Base-by-base conservation (phyloP, 2,113 vertebrate species). In the Esox niger region DNA sequence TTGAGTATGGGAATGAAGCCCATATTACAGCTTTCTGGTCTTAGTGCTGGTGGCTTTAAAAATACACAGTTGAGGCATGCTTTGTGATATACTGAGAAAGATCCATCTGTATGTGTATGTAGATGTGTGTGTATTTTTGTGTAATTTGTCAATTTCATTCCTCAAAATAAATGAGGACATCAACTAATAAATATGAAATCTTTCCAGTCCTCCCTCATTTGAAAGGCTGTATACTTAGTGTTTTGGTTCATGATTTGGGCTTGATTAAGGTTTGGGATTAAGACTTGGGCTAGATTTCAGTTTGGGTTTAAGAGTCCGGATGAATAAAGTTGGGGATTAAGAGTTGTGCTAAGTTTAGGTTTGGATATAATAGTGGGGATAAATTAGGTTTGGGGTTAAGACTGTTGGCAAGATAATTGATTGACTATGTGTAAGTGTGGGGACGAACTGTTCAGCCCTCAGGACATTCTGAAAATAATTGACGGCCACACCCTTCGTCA, bases 31-130 rank as follows among this genome's bases (percentile, higher is more conserved):
- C 73, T 31, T 55, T 75, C 81, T 27, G 60, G 79, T 79, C 73
- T 59, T 76, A 31, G 76, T 76, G 74, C 52, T 77, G 73, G 74
- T 74, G 85, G 88, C 88, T 86, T 89, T 88, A 85, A 89, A n/a
- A 82, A 83, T 35, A 20, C 84, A 83, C 86, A 78, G 82, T 82
- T 67, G 73, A 79, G 86, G 78, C 83, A 73, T 76, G 80, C 75
- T 75, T 77, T 84, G 88, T 89, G 57, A 89, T 88, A 89, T 87
- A 88, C 88, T 89, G 86, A 89, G 80, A 80, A 87, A 71, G 82
- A n/a, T n/a, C n/a, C n/a, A n/a, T 49, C 8, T 15, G 74, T 70
- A 70, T 32, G 64, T 26, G 52, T 66, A 32, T 30, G 43, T 65
- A 29, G 17, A 46, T 49, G 46, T 4, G 29, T 43, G 46, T 4